phyloP scores from a whole-genome alignment of 2,888 invertebrate species.

The Stegana nigrithorax region DNA sequence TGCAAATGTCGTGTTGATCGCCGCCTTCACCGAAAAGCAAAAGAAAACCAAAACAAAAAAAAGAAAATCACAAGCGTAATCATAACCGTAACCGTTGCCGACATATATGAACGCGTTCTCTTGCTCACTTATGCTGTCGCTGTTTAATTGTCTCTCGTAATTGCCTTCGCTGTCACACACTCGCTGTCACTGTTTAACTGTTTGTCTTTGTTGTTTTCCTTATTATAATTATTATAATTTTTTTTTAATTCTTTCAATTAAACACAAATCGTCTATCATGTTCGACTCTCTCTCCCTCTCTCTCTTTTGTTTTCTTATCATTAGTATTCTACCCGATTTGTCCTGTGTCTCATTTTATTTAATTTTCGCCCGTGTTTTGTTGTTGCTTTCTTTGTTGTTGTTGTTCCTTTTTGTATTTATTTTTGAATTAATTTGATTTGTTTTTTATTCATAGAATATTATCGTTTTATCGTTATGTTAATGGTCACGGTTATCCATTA shows the following conservation, averaged over 20 bases:
- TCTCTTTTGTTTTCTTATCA: too few relatives aligned
- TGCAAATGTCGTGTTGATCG: too few relatives aligned
- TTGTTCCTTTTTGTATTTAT: constrained; percentile 7
- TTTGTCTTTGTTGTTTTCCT: background rate
- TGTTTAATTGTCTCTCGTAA: too few relatives aligned
- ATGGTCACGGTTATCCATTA: constrained; percentile 34
- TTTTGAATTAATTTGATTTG: constrained; percentile 23
- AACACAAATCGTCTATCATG: background rate
- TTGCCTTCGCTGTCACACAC: too few relatives aligned
- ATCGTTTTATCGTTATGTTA: constrained; percentile 26
- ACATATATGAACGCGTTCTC: too few relatives aligned
- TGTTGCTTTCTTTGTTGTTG: constrained; percentile 19
- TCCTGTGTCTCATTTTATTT: constrained; percentile 19
- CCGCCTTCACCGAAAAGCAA: too few relatives aligned
- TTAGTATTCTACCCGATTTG: too few relatives aligned
- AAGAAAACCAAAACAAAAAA: too few relatives aligned
- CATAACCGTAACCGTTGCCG: too few relatives aligned
- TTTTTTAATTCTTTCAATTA: background rate
- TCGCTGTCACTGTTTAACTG: background rate
- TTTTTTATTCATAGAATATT: constrained; percentile 14
- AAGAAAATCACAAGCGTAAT: too few relatives aligned
- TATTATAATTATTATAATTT: background rate
- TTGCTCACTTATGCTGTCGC: too few relatives aligned
- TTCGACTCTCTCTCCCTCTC: background rate
- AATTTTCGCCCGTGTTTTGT: constrained; percentile 14